Base-by-base conservation (phyloP, 2,113 vertebrate species). In the Antennarius striatus region DNA sequence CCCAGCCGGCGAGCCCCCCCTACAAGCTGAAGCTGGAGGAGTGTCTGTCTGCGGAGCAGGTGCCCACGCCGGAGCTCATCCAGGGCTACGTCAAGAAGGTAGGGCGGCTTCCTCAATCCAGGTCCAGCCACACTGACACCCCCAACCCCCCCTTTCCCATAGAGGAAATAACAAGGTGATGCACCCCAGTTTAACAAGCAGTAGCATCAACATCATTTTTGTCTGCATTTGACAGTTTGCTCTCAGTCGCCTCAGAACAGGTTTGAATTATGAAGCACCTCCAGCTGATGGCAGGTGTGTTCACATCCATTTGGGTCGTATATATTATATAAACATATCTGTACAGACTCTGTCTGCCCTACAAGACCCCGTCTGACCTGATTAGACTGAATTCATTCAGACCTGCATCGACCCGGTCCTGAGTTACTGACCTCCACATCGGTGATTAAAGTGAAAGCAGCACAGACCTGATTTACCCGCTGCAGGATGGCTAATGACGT, bases 81-180 rank as follows among this genome's bases (percentile, higher is more conserved):
- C 94, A 96, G 62, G 96, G 96, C 82, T 96, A 98, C 74, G 86
- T 98, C 80, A 97, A 98, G 78, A 96, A 96, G 92, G 96, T 98
- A 88, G 93, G 94, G 77, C 47, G 5, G 57, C 55, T 59, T 52
- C 14, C 55, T 7, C 29, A 58, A 65, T 45, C 32, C 32, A 36
- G 3, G 32, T 36, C 32, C 32, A 36, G 62, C 69, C 51, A 54
- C 16, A 57, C 62, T 64, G 46, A 46, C 11, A 1, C 5, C 3
- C 11, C 11, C 10, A 9, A 7, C 42, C 10, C 42, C 42, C 42
- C 1, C 10, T 11, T 43, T 10, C 39, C 22, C 22, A 22, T 22
- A 22, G 22, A 40, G 39, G 10, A 40, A 10, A 40, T 40, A 40
- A 46, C 16, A 49, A 43, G 22, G n/a, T 15, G 17, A 52, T 11